Percentiles rank a stretch among this genome's conserved stretches.
Evolutionary conservation across 2,113 vertebrate species (phyloP).

Genomic region (Aviceda subcristata): DNA sequence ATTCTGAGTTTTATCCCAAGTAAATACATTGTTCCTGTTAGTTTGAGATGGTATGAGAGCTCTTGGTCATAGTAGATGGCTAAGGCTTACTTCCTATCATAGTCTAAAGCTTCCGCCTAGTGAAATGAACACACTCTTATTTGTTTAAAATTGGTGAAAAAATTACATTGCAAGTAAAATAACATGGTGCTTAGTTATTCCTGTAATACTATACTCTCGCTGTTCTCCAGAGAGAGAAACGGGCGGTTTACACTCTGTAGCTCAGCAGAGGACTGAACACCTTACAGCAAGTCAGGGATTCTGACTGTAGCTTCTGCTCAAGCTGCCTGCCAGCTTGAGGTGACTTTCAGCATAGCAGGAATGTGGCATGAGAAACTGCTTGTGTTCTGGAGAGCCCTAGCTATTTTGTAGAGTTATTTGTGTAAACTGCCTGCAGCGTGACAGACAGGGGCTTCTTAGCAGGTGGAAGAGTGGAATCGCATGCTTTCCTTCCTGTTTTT

Average conservation of each 20-base stretch:
- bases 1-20: background rate
- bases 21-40: background rate
- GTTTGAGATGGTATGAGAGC: background rate
- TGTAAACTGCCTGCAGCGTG: background rate
- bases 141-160: background rate
- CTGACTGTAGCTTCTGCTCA: background rate
- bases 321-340: background rate
- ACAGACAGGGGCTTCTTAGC: background rate
- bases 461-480: background rate
- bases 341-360: background rate
- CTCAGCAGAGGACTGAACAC: background rate
- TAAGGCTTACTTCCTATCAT: background rate
- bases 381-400: background rate
- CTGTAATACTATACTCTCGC: background rate
- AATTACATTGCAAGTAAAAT: background rate
- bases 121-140: background rate
- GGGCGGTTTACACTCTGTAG: background rate
- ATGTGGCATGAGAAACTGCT: background rate
- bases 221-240: background rate
- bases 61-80: background rate
- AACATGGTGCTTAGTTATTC: background rate
- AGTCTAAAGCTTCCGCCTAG: background rate
- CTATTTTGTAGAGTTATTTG: background rate
- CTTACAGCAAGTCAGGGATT: background rate
- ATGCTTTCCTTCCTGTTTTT: background rate